Percentiles rank a stretch among this genome's conserved stretches.
Conservation (phyloP, 2,797 vertebrate species). For the Falco naumanni region DNA sequence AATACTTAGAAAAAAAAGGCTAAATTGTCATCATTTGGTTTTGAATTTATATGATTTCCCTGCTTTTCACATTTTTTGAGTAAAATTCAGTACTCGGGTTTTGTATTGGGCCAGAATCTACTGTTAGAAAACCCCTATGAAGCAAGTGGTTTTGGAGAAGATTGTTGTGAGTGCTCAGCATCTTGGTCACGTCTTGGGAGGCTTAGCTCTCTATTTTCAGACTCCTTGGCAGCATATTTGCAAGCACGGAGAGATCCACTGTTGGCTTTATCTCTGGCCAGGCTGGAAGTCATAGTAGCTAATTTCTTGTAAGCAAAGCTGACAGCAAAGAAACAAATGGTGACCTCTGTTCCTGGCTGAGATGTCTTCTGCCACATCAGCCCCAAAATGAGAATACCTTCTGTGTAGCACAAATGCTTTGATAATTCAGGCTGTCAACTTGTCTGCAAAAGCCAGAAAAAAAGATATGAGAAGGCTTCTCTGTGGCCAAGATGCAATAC, state of each 20-base stretch:
- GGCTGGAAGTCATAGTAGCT: background rate
- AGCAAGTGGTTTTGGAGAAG: background rate
- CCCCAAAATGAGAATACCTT: background rate
- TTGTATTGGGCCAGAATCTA: background rate
- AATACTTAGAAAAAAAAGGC: background rate
- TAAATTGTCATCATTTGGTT: accelerated
- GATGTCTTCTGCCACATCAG: background rate
- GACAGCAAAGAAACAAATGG: constrained; percentile 14
- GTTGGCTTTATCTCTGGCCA: background rate
- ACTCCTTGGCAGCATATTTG: background rate
- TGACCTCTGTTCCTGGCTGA: background rate
- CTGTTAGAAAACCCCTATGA: background rate
- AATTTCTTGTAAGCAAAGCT: constrained; percentile 10
- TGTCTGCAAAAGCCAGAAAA: constrained; percentile 2
- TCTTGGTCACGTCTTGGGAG: accelerated
- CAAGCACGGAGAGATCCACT: background rate
- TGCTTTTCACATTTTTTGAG: background rate
- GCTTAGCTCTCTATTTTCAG: background rate
- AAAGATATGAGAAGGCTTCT: background rate
- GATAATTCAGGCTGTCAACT: constrained; percentile 24
- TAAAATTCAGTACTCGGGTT: background rate
- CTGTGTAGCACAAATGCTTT: background rate
- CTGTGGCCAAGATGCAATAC: background rate
- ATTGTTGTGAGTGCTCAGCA: background rate
- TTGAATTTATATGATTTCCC: accelerated